Evolutionary conservation across 2,797 vertebrate species (phyloP).

Genomic region (Rhinophrynus dorsalis): DNA sequence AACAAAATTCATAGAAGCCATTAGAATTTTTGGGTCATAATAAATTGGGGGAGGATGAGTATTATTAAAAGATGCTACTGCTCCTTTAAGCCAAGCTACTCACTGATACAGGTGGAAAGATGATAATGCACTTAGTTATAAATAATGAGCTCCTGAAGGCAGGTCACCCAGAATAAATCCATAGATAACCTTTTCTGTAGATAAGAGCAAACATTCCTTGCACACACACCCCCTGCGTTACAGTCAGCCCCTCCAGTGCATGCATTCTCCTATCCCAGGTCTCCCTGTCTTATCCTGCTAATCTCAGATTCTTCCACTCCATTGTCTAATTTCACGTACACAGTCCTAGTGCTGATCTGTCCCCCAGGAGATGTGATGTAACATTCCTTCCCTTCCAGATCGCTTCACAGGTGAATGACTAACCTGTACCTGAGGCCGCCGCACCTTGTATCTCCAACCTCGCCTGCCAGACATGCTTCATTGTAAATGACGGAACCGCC

Average conservation of each 20-base stretch:
- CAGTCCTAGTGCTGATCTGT: conserved; percentile 17
- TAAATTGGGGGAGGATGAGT: too few relatives aligned
- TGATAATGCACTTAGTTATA: too few relatives aligned
- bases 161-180: too few relatives aligned
- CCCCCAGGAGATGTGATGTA: conserved; percentile 20
- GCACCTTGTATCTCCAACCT: conserved; percentile 19
- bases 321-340: conserved; percentile 35
- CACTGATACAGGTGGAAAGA: too few relatives aligned
- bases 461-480: conserved; percentile 25
- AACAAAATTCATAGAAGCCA: too few relatives aligned
- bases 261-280: background rate
- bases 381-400: conserved; percentile 12
- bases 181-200: background rate
- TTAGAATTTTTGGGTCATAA: too few relatives aligned
- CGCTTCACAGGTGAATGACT: conserved; percentile 39
- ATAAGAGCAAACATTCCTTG: background rate
- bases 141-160: too few relatives aligned
- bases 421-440: conserved; percentile 3
- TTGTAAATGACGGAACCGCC: conserved; percentile 8
- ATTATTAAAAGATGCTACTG: too few relatives aligned
- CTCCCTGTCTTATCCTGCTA: conserved; percentile 23
- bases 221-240: background rate
- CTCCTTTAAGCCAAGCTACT: too few relatives aligned
- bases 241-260: background rate
- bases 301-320: conserved; percentile 26